phyloP scores from a whole-genome alignment of 2,113 vertebrate genomes.

The Prunella himalayana region DNA sequence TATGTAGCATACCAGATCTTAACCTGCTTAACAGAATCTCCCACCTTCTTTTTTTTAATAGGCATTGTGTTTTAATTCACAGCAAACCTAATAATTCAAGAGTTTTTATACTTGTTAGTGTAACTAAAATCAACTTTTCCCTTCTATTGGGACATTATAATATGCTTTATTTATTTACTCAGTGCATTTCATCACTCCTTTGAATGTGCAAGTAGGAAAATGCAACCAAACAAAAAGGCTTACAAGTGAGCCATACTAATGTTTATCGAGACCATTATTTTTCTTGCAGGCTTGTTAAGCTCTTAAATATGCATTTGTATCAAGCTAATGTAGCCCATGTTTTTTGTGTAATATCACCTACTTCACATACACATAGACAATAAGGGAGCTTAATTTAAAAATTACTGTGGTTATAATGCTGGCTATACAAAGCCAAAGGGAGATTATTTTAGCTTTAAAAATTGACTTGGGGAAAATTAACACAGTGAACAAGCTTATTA shows the following conservation, averaged over 20 bases:
- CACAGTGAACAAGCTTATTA: neutral
- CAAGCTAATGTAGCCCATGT: neutral
- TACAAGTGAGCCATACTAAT: constrained; percentile 6
- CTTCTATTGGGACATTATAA: neutral
- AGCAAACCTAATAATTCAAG: neutral
- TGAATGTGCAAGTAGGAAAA: neutral
- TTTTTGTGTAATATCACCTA: constrained; percentile 13
- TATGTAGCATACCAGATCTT: neutral
- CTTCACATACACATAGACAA: neutral
- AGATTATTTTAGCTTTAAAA: constrained; percentile 26
- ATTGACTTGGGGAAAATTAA: constrained; percentile 18
- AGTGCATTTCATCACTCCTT: neutral
- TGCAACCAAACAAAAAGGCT: neutral
- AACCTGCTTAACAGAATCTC: neutral
- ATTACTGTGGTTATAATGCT: neutral
- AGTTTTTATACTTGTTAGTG: neutral
- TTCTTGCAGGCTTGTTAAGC: neutral
- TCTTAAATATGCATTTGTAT: constrained; percentile 18
- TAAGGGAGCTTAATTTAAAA: constrained; percentile 21
- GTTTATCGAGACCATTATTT: neutral
- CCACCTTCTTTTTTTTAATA: neutral
- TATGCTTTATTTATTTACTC: neutral
- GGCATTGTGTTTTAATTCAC: neutral
- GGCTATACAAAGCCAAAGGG: neutral
- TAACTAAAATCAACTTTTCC: neutral